Evolutionary conservation across 2,888 invertebrate genomes (phyloP).

Genomic region (Drosophila fungiperda): DNA sequence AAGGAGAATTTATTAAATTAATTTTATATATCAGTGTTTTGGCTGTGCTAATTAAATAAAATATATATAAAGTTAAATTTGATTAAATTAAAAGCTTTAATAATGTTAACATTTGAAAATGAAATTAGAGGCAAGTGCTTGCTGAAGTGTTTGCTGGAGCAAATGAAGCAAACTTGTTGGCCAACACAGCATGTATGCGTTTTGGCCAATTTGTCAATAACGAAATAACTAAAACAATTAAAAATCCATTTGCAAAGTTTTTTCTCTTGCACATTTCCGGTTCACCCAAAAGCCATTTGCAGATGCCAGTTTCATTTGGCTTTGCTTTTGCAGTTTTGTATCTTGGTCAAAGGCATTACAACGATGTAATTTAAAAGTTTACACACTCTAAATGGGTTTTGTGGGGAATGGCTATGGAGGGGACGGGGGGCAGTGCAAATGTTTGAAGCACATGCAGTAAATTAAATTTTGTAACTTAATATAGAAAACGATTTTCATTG

Average conservation of each 20-base stretch:
- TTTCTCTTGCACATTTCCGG: slow-evolving; percentile 60
- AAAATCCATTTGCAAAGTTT: slow-evolving; percentile 66
- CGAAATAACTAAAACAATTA: slow-evolving; percentile 70
- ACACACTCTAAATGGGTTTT: slow-evolving; percentile 22
- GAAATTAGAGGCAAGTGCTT: slow-evolving; percentile 17
- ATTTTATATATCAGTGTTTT: background rate
- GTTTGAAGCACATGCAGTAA: slow-evolving; percentile 62
- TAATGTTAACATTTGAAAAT: slow-evolving; percentile 15
- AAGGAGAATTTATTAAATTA: background rate
- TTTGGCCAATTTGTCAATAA: slow-evolving; percentile 62
- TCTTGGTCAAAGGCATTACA: slow-evolving; percentile 55
- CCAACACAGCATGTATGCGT: background rate
- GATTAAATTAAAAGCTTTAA: slow-evolving; percentile 1
- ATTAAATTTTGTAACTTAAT: slow-evolving; percentile 74
- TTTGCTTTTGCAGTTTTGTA: background rate
- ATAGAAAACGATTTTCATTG: slow-evolving; percentile 58
- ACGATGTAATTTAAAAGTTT: slow-evolving; percentile 72
- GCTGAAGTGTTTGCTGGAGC: slow-evolving; percentile 2
- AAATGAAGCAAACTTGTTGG: background rate
- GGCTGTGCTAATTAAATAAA: slow-evolving; percentile 1
- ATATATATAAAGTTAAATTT: background rate
- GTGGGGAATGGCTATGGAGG: background rate
- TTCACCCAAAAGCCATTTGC: slow-evolving; percentile 51
- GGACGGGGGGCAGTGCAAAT: too few relatives aligned
- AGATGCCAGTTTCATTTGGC: slow-evolving; percentile 18